Conservation (phyloP, 1,140 invertebrate species). For the Cotesia typhae region DNA sequence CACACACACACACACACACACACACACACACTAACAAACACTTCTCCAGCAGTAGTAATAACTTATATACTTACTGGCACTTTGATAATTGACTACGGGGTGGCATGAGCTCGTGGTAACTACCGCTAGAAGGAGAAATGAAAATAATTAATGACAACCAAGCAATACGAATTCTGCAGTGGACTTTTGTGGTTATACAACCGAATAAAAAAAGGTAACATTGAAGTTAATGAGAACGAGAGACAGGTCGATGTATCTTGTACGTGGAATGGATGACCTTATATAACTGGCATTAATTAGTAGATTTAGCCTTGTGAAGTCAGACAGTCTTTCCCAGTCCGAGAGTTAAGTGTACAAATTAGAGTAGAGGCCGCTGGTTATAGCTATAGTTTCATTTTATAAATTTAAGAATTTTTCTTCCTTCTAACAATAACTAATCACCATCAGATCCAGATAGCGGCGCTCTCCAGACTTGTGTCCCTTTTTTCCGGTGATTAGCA, state of each 20-base stretch:
- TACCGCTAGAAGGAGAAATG: no score
- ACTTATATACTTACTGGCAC: no score
- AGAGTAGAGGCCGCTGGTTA: background rate
- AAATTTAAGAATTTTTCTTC: constrained; percentile 1
- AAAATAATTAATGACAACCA: no score
- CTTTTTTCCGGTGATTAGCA: background rate
- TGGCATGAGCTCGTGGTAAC: no score
- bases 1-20: no score
- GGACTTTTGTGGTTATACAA: constrained; percentile 2
- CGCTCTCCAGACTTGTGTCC: no score
- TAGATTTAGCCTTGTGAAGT: constrained; percentile 9
- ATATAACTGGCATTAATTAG: constrained; percentile 23
- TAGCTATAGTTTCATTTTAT: background rate
- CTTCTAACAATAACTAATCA: constrained; percentile 4
- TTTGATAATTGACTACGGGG: no score
- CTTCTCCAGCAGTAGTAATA: no score
- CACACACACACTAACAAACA: background rate
- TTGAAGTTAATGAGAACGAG: constrained; percentile 9
- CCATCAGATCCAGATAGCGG: no score
- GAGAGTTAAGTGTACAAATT: background rate
- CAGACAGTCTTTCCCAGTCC: background rate
- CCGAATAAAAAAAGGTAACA: background rate
- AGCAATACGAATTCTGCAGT: no score
- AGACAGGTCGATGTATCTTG: constrained; percentile 24
- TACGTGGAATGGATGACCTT: constrained; percentile 20